Base-by-base conservation (phyloP, 2,113 vertebrate genomes). In the Stercorarius parasiticus region DNA sequence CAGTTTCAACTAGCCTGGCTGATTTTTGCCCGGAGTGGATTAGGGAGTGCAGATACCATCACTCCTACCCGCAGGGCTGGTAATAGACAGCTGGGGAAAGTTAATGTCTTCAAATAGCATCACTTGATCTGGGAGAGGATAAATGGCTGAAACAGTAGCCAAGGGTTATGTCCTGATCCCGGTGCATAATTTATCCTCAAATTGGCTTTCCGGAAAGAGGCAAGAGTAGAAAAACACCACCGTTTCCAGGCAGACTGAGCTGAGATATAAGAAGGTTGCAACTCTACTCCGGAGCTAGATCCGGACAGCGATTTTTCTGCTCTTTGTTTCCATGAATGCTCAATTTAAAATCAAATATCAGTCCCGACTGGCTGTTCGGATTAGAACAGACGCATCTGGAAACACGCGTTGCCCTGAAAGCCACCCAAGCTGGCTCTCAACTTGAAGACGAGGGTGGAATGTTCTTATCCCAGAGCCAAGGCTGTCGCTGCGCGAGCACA, bases 101-200 rank as follows among this genome's bases (percentile, higher is more conserved):
- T 82, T 47, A 96, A 87, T 93, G 96, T 90, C 95, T 91, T 69
- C 66, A n/a, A 86, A 78, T 19, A 82, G 74, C 96, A 82, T 82
- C 95, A 77, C 82, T 97, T 90, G 82, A 93, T 91, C 87, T 93
- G 53, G 43, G 69, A 95, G 95, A 95, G 73, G 91, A 97, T 96
- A 80, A 96, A 95, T 62, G 70, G 79, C 78, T 82, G 58, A 85
- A 96, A 56, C 66, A 66, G 90, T 92, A 95, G 96, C 96, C 85
- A 87, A 88, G 87, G 95, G 94, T 96, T 89, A 94, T 85, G 93
- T 55, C 84, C 71, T 36, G 84, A 70, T 83, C 50, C 53, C 6
- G 17, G 78, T 1, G 18, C 84, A 95, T 93, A 62, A 93, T 93
- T 95, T 96, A 88, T 43, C 89, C 82, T 84, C 78, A 79, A 90